Conservation (phyloP, 2,888 invertebrate genomes). For the Andrena haemorrhoa region DNA sequence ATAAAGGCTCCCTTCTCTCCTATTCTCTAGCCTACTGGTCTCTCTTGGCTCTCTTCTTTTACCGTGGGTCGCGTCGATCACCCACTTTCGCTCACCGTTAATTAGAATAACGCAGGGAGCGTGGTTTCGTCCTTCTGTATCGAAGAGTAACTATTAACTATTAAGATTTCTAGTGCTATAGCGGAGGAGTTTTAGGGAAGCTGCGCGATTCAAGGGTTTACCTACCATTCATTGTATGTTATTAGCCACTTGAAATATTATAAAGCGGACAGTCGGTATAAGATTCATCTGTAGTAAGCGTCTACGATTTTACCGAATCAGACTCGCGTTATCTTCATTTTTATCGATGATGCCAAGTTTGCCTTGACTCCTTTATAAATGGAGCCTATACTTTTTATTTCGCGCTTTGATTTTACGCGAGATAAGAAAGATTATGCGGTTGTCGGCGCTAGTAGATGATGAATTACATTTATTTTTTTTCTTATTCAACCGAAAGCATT, state of each 20-base stretch:
- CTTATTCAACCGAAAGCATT: conserved; percentile 6
- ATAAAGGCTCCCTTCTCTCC: conserved; percentile 32
- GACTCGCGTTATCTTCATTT: conserved; percentile 24
- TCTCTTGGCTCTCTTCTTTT: background rate
- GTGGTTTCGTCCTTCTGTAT: background rate
- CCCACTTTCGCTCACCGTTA: conserved; percentile 21
- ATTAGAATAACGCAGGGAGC: conserved; percentile 27
- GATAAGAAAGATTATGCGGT: conserved; percentile 15
- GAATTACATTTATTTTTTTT: conserved; percentile 34
- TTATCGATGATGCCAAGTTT: conserved; percentile 41
- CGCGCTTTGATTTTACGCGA: conserved; percentile 25
- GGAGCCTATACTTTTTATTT: conserved; percentile 30
- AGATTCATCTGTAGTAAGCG: no score
- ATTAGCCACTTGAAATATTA: no score
- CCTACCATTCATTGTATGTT: no score
- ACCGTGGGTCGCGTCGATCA: background rate
- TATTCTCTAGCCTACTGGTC: background rate
- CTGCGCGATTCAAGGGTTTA: no score
- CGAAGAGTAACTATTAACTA: no score
- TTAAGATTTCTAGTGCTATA: no score
- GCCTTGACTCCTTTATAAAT: conserved; percentile 46
- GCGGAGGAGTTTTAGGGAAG: no score
- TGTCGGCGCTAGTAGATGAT: conserved; percentile 15
- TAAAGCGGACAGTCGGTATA: no score
- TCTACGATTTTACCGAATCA: no score